Conservation (phyloP, 2,888 invertebrate species). For the Phortica okadai region DNA sequence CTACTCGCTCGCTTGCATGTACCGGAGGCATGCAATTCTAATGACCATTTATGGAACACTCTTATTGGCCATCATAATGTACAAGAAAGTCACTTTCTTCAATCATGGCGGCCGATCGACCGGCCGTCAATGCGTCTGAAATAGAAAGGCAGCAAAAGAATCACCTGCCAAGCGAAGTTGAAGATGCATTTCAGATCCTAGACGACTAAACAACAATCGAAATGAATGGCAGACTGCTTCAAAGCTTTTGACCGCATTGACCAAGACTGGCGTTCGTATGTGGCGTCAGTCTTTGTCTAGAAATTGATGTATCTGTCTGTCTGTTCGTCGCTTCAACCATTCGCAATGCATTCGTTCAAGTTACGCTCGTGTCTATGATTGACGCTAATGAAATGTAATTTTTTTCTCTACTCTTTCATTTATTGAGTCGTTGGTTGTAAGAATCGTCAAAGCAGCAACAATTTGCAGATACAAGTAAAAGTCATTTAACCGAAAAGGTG, state of each 20-base stretch:
- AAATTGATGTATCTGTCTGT: no score
- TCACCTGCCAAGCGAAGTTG: background rate
- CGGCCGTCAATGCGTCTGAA: background rate
- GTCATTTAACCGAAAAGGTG: constrained; percentile 11
- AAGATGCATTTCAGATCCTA: constrained; percentile 22
- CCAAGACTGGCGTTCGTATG: background rate
- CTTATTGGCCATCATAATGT: background rate
- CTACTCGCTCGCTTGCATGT: background rate
- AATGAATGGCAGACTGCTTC: background rate
- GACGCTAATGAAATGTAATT: constrained; percentile 15
- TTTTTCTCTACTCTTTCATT: no score
- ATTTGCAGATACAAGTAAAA: constrained; percentile 18
- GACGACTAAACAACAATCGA: constrained; percentile 29
- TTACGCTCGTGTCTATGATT: background rate
- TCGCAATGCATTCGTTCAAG: background rate
- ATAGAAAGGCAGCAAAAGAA: constrained; percentile 28
- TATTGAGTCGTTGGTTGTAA: background rate
- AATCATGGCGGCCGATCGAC: no score
- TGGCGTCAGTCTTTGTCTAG: no score
- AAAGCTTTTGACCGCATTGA: constrained; percentile 24
- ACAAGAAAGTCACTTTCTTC: background rate
- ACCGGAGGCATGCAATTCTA: constrained; percentile 14
- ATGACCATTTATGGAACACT: constrained; percentile 15
- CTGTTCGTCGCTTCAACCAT: background rate
- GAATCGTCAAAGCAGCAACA: background rate